These are phyloP conservation scores for Drosophila santomea DNA, from an alignment of 1,140 invertebrate species.

Conservation along the genomic window DNA sequence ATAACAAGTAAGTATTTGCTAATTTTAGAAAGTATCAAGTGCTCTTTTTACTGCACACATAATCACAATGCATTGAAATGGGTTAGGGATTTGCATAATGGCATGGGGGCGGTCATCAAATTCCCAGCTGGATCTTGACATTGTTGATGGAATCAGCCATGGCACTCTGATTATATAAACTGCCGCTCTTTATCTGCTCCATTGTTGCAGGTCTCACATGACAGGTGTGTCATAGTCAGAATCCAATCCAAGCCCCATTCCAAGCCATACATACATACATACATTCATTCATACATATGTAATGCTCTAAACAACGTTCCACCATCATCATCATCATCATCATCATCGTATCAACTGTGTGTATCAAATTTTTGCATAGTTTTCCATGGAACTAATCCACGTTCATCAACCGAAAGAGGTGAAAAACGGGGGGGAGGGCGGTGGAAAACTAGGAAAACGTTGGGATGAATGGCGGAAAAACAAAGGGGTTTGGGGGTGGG, in stretches of 20 bases:
- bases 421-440: neutral
- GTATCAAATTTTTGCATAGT: slow-evolving; percentile 63
- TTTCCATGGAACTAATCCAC: slow-evolving; percentile 57
- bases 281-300: neutral
- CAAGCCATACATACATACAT: too few relatives aligned
- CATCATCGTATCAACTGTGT: slow-evolving; percentile 33
- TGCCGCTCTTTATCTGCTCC: slow-evolving; percentile 20
- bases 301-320: slow-evolving; percentile 3
- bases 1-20: neutral
- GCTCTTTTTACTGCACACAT: neutral
- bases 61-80: slow-evolving; percentile 6
- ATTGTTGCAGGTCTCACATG: slow-evolving; percentile 34
- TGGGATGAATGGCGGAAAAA: neutral
- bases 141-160: slow-evolving; percentile 21
- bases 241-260: neutral
- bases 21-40: too few relatives aligned
- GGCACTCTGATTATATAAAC: slow-evolving; percentile 38
- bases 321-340: neutral
- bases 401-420: slow-evolving; percentile 21
- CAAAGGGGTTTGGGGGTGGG: neutral
- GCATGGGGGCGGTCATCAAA: slow-evolving; percentile 7
- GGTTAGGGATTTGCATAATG: slow-evolving; percentile 1
- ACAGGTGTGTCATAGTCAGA: slow-evolving; percentile 48
- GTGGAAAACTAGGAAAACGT: neutral
- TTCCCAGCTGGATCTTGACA: slow-evolving; percentile 22